Percentiles rank a stretch among this genome's conserved stretches.
phyloP scores from a whole-genome alignment of 2,797 vertebrate species.

The Atherinosoma microstoma region DNA sequence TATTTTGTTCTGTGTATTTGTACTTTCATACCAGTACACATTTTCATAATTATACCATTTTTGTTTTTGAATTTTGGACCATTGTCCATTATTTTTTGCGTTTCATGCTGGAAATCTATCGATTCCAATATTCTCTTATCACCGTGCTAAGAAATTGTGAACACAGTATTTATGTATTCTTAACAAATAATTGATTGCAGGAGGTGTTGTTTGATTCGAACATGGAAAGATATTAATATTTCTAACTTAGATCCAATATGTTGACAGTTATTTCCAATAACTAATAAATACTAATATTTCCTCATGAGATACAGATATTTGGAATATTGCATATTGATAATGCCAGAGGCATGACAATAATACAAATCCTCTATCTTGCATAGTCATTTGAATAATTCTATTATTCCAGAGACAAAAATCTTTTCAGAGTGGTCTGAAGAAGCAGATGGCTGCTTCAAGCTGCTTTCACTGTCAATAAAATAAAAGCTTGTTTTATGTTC shows the following conservation, averaged over 20 bases:
- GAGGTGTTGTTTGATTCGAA: background rate
- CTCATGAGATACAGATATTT: background rate
- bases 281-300: background rate
- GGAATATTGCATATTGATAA: background rate
- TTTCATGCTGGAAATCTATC: background rate
- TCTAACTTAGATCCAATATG: background rate
- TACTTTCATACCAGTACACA: background rate
- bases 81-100: background rate
- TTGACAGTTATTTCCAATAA: background rate
- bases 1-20: background rate
- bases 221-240: background rate
- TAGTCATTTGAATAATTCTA: background rate
- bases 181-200: background rate
- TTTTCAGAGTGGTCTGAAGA: conserved; percentile 8
- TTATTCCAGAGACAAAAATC: background rate
- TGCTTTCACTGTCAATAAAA: conserved; percentile 25
- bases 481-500: conserved; percentile 21
- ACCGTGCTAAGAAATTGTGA: background rate
- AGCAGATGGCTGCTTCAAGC: conserved; percentile 4
- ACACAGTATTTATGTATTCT: background rate
- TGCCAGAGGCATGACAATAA: background rate
- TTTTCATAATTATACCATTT: background rate
- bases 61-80: background rate
- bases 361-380: background rate
- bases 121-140: background rate